phyloP scores from a whole-genome alignment of 2,888 invertebrate species.

The Thalpophila matura region DNA sequence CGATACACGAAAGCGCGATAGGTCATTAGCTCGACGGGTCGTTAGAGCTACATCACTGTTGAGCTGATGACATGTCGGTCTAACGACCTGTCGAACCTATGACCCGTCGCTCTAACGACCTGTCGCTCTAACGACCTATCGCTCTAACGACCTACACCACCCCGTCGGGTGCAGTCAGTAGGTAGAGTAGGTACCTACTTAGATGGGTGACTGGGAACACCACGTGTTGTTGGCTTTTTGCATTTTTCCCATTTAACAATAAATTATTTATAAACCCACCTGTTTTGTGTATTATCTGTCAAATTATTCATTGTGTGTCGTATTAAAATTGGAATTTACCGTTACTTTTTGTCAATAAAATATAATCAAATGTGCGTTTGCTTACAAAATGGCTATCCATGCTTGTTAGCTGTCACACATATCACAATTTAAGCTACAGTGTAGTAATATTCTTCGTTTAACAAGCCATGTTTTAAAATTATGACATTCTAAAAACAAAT shows the following conservation, averaged over 20 bases:
- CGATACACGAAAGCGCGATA: too few species aligned
- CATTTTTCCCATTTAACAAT: background rate
- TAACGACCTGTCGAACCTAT: too few species aligned
- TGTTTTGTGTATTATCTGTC: background rate
- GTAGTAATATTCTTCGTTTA: conserved; percentile 6
- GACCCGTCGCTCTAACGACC: too few species aligned
- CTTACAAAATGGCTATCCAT: conserved; percentile 17
- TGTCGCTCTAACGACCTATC: too few species aligned
- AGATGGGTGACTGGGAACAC: background rate
- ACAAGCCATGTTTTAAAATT: conserved; percentile 11
- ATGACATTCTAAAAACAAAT: conserved; percentile 13
- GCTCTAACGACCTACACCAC: too few species aligned
- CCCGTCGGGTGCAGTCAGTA: background rate
- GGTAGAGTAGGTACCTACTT: background rate
- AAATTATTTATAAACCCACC: background rate
- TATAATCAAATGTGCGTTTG: conserved; percentile 27
- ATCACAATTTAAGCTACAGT: conserved; percentile 24
- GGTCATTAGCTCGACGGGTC: too few species aligned
- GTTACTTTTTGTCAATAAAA: conserved; percentile 29
- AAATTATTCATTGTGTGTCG: background rate
- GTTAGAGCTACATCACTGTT: too few species aligned
- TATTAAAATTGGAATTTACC: background rate
- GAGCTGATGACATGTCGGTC: too few species aligned
- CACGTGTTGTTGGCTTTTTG: background rate
- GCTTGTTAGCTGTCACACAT: conserved; percentile 33